Conservation (phyloP, 2,888 invertebrate species). For the Ochropacha duplaris region DNA sequence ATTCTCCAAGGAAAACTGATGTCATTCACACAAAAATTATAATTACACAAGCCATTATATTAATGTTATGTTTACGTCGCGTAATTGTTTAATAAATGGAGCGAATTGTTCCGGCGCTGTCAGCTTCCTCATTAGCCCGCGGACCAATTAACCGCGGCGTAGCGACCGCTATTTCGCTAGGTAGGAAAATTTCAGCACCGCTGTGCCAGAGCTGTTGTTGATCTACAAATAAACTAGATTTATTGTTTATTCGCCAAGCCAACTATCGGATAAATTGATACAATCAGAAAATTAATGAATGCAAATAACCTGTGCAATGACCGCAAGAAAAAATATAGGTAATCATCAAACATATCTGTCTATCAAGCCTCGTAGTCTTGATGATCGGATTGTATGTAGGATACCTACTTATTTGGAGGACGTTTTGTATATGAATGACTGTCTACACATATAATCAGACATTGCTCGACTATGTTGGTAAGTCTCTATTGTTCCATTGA, state of each 20-base stretch:
- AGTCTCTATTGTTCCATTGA: too few relatives aligned
- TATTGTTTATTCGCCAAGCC: neutral
- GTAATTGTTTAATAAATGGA: constrained; percentile 73
- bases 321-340: neutral
- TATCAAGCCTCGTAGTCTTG: too few relatives aligned
- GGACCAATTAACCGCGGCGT: constrained; percentile 65
- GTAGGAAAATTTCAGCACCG: constrained; percentile 56
- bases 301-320: neutral
- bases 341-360: too few relatives aligned
- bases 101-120: constrained; percentile 78
- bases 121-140: constrained; percentile 79
- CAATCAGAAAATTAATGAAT: neutral
- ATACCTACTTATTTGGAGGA: too few relatives aligned
- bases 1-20: too few relatives aligned
- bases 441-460: too few relatives aligned
- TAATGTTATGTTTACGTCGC: constrained; percentile 67
- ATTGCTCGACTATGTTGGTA: too few relatives aligned
- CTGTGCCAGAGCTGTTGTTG: constrained; percentile 21
- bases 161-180: constrained; percentile 57
- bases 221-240: constrained; percentile 4
- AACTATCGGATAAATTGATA: neutral
- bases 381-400: too few relatives aligned
- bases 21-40: neutral
- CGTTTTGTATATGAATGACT: too few relatives aligned
- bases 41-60: constrained; percentile 14